Evolutionary conservation across 1,140 invertebrate species (phyloP).

Genomic region (Nixonia krombeini): DNA sequence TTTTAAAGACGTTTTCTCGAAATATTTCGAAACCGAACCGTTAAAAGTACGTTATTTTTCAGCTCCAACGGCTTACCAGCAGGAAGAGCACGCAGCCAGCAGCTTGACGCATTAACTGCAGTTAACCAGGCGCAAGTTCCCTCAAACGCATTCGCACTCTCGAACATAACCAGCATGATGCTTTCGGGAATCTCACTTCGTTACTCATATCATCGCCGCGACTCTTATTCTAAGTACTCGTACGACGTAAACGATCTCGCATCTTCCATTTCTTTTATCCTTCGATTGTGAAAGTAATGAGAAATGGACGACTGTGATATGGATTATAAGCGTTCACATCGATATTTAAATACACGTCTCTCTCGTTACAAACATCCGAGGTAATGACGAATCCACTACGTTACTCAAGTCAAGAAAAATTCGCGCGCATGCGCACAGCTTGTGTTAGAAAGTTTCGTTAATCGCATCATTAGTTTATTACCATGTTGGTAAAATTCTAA

Average conservation of each 20-base stretch:
- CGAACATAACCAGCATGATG: slow-evolving; percentile 39
- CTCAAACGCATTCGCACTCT: slow-evolving; percentile 35
- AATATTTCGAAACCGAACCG: not conserved
- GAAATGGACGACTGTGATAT: too few species aligned
- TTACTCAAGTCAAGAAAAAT: too few species aligned
- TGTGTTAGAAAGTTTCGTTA: too few species aligned
- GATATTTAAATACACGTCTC: too few species aligned
- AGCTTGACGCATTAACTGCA: slow-evolving; percentile 60
- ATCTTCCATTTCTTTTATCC: too few species aligned
- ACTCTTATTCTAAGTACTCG: slow-evolving; percentile 24
- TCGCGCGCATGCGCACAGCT: too few species aligned
- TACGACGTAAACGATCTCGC: slow-evolving; percentile 11
- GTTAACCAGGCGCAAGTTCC: slow-evolving; percentile 2
- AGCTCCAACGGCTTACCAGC: slow-evolving; percentile 71
- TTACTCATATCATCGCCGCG: slow-evolving; percentile 18
- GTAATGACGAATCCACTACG: too few species aligned
- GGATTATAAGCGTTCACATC: too few species aligned
- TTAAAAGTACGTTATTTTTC: slow-evolving; percentile 58
- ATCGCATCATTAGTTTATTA: too few species aligned
- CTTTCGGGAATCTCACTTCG: slow-evolving; percentile 31
- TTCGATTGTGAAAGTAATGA: too few species aligned
- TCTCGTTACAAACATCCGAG: too few species aligned
- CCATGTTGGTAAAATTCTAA: too few species aligned
- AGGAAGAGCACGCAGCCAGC: slow-evolving; percentile 67
- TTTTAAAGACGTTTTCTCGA: slow-evolving; percentile 12